These are phyloP conservation scores for Biston stratarius DNA, from an alignment of 2,888 invertebrate species.

Conservation along the genomic window DNA sequence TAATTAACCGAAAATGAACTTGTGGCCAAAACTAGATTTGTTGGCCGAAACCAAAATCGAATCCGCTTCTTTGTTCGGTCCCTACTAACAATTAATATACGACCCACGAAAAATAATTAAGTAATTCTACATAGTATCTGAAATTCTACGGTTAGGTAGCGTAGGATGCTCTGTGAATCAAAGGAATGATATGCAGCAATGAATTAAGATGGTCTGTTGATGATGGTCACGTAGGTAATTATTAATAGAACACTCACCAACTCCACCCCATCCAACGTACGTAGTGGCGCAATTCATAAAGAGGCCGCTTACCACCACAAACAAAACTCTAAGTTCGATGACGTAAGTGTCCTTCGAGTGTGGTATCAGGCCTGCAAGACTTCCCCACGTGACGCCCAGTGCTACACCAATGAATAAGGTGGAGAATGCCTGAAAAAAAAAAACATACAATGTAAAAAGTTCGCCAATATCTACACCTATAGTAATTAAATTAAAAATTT, in stretches of 20 bases:
- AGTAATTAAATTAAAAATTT: too few relatives aligned
- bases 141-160: too few relatives aligned
- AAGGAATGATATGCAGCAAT: too few relatives aligned
- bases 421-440: slow-evolving; percentile 69
- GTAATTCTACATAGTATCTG: too few relatives aligned
- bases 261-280: slow-evolving; percentile 74
- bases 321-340: slow-evolving; percentile 70
- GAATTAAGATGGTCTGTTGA: neutral
- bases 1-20: too few relatives aligned
- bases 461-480: neutral
- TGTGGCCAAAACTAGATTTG: too few relatives aligned
- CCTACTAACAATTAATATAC: too few relatives aligned
- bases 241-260: slow-evolving; percentile 55
- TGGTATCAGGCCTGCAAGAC: slow-evolving; percentile 67
- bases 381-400: slow-evolving; percentile 72
- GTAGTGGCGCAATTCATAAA: slow-evolving; percentile 67
- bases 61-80: too few relatives aligned
- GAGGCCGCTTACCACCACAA: slow-evolving; percentile 72
- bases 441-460: neutral
- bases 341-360: slow-evolving; percentile 66
- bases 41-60: too few relatives aligned
- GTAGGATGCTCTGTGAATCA: too few relatives aligned
- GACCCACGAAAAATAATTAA: too few relatives aligned
- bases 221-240: neutral
- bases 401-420: slow-evolving; percentile 68